phyloP scores from a whole-genome alignment of 2,888 invertebrate species.

The Lottia gigantea region DNA sequence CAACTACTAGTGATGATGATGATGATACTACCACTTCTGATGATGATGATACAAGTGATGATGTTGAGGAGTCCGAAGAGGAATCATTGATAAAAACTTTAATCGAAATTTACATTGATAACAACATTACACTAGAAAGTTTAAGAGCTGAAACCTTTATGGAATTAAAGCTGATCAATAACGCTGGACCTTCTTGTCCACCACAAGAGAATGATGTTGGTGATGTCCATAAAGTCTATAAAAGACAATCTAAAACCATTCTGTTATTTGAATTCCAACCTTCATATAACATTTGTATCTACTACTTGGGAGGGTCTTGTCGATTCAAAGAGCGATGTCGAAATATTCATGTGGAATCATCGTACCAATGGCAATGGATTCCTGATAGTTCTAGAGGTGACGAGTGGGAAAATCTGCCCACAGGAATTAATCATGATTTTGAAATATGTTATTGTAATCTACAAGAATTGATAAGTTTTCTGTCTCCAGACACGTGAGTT shows the following conservation, averaged over 20 bases:
- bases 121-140: too few species aligned
- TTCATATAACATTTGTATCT: not conserved
- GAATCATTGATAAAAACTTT: not conserved
- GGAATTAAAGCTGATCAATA: too few species aligned
- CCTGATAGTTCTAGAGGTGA: not conserved
- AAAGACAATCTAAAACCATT: too few species aligned
- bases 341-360: not conserved
- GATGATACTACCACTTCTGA: not conserved
- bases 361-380: not conserved
- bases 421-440: not conserved
- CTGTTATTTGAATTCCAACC: too few species aligned
- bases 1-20: not conserved
- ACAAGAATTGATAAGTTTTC: too few species aligned
- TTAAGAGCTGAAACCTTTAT: too few species aligned
- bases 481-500: too few species aligned
- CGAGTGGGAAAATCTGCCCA: not conserved
- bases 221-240: too few species aligned
- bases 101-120: too few species aligned
- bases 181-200: too few species aligned
- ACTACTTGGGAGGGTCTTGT: not conserved
- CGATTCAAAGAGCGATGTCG: not conserved
- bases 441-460: not conserved
- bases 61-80: not conserved
- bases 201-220: too few species aligned
- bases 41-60: not conserved